Evolutionary conservation across 2,797 vertebrate genomes (phyloP), one percentile per base, ranked within the genome.

Genomic region (Artibeus lituratus): DNA sequence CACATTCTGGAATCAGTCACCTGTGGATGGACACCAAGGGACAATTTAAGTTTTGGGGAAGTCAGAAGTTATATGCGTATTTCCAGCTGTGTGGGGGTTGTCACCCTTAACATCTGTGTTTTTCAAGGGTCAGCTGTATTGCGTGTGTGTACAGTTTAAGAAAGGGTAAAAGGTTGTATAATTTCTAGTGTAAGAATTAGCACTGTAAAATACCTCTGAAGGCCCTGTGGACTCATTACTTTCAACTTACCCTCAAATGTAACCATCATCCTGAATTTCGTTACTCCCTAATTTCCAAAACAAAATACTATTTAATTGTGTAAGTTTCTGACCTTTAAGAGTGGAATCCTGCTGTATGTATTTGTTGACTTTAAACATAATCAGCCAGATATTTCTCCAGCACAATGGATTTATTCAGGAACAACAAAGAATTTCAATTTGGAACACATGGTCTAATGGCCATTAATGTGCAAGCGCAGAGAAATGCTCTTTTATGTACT

Each of bases 141-240:
- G 84, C 65, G 14, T 44, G 2, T 87, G 26, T 37, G 29, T 32
- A 70, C 37, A 77, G 51, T 59, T 76, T 95, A 85, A 95, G 76
- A 53, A 78, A 42, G 55, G 44, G 29, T 67, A 86, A 11, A 26
- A 37, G 35, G 26, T 74, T 59, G 5, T 65, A 22, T 15, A 3
- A 81, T 44, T 69, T 92, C 67, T 84, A 72, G 76, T 73, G 78
- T 96, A 83, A 82, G 86, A 90, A 72, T n/a, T 76, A 57, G 91
- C 78, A 86, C 32, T 14, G 77, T 93, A 53, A 93, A 87, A 47
- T 87, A 65, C 12, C 16, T 39, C 55, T 89, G 44, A 65, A 80
- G 37, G 49, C 39, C 26, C 22, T 15, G 1, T 89, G n/a, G 57
- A 15, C 4, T 21, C 55, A 11, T 86, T 86, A 26, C 51, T 69